Percentiles rank a stretch among this genome's conserved stretches.
These are phyloP conservation scores for Cyprinodon tularosa DNA, from an alignment of 2,113 vertebrate genomes.

Conservation along the genomic window DNA sequence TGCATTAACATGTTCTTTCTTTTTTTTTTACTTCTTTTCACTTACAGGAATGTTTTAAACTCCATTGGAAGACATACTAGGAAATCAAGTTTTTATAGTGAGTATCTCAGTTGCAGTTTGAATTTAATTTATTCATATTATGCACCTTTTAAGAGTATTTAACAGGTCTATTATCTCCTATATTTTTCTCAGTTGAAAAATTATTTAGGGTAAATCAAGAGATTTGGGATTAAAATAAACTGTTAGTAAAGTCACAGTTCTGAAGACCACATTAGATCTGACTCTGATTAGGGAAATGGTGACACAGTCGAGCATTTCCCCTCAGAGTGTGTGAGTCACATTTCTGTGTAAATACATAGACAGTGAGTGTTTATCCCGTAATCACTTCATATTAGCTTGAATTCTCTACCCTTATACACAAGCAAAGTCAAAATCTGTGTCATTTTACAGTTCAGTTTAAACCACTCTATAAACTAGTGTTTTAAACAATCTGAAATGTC, in stretches of 20 bases:
- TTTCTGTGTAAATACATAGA: neutral
- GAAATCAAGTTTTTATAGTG: slow-evolving; percentile 79
- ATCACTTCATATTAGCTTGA: neutral
- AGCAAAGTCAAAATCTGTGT: neutral
- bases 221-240: neutral
- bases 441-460: neutral
- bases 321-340: slow-evolving; percentile 39
- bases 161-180: neutral
- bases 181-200: neutral
- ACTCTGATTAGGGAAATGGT: slow-evolving; percentile 4
- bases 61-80: slow-evolving; percentile 57
- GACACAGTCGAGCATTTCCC: slow-evolving; percentile 41
- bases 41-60: slow-evolving; percentile 62
- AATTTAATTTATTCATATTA: neutral
- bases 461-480: neutral
- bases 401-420: neutral
- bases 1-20: neutral
- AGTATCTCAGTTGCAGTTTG: slow-evolving; percentile 51
- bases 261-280: slow-evolving; percentile 26
- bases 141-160: neutral
- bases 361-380: slow-evolving; percentile 8
- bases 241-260: neutral
- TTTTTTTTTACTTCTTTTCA: slow-evolving; percentile 3
- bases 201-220: neutral
- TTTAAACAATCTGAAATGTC: slow-evolving; percentile 21